Evolutionary conservation across 2,797 vertebrate genomes (phyloP), one percentile per base, ranked within the genome.

Genomic region (Sebastolobus alascanus): DNA sequence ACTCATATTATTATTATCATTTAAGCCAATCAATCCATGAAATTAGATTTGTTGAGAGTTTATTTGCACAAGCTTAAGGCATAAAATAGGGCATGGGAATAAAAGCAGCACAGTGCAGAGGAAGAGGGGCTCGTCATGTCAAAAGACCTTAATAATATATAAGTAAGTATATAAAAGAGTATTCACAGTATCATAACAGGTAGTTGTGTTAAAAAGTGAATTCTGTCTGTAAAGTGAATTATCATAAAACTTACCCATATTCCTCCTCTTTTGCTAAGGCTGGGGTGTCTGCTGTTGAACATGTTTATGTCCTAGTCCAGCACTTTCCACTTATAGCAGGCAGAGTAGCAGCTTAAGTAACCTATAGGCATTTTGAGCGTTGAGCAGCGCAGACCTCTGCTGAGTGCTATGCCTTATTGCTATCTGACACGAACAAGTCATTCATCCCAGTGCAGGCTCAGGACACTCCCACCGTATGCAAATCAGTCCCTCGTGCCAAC

Each of bases 401-500:
- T 92, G 91, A 94, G 88, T 84, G 86, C 90, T 81, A 72, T 87
- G 92, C 82, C 90, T 91, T 90, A 82, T 90, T 93, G 87, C 94
- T 81, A 55, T 95, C 92, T 96, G 94, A 93, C 89, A 92, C 91
- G 92, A 93, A 91, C 89, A 84, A 94, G 90, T 93, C 95, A 94
- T 95, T 96, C 95, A 95, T 95, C 91, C 91, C 84, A 84, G 78
- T 86, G 82, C 88, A 73, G 85, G 84, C 83, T 86, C 64, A 90
- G 88, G 94, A 89, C 95, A 95, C 96, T 90, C 96, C 96, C 93
- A 90, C 92, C 52, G 12, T 80, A 96, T 96, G 95, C 89, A 94
- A 95, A 96, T 95, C 74, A 89, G 31, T 52, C 75, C 70, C 73
- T 6, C 3, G 8, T 78, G 31, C 60, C 67, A 87, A 83, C 96